Evolutionary conservation across 1,140 invertebrate genomes (phyloP), one percentile per base, ranked within the genome.

Genomic region (Homarus americanus): DNA sequence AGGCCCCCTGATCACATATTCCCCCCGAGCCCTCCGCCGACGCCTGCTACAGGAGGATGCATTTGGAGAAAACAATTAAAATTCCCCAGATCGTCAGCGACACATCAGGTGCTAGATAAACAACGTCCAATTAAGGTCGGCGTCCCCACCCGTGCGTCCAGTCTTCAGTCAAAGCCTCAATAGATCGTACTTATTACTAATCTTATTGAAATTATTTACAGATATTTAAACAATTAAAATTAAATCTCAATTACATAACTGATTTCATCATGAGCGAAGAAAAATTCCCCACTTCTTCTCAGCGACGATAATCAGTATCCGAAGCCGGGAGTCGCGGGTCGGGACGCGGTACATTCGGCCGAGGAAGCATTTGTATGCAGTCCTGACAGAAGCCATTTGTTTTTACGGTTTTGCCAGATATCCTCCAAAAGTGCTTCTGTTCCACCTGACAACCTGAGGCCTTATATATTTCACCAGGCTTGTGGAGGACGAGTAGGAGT

Each of bases 31-130:
- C 53, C 87, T 73, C 87, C 49, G 82, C 66, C 44, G 80, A 40
- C 87, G 72, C 79, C 80, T 76, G 34, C 80, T 82, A 73, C 80
- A 76, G 69, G 79, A 90, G 87, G 80, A 82, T 83, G 87, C 82
- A 90, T 83, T 83, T 83, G 80, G 87, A 90, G 87, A 90, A 90
- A 90, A 90, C 87, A 90, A 90, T 90, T 90, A 90, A 90, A 90
- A 90, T 90, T 90, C 87, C 87, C 80, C 80, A 84, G 87, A 90
- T 90, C 87, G 72, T 75, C 87, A 58, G 44, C 79, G 87, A 90
- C 87, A 90, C 87, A 90, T 90, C 87, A 90, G 87, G 87, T 75
- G 87, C 87, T 36, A 90, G 87, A 90, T 90, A 90, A 90, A 82
- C 87, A 90, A 63, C 87, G 82, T 78, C 87, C 82, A 90, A 90